These are phyloP conservation scores for Drosophila neotestacea DNA, from an alignment of 2,888 invertebrate species.

Conservation along the genomic window DNA sequence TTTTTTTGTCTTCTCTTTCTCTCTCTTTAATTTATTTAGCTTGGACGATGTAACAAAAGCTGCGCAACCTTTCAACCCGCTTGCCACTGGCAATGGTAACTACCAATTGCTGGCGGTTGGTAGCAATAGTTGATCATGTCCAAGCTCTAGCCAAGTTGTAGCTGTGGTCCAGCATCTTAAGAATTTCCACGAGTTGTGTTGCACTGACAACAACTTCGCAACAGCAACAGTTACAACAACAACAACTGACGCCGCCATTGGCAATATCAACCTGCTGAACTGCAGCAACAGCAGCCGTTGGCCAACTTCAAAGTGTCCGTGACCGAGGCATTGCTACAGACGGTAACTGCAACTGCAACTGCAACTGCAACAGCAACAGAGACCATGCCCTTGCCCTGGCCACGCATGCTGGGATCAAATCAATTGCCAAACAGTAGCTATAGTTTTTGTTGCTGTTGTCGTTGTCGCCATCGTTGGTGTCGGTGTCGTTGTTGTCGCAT, in stretches of 20 bases:
- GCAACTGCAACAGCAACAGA: conserved; percentile 18
- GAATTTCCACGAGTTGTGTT: conserved; percentile 82
- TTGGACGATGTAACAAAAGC: conserved; percentile 53
- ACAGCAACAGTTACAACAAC: conserved; percentile 36
- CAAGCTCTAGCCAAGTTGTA: conserved; percentile 37
- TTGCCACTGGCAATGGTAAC: conserved; percentile 15
- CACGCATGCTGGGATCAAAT: conserved; percentile 63
- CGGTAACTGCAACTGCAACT: not conserved
- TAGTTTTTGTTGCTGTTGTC: conserved; percentile 44
- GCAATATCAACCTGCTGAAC: conserved; percentile 78
- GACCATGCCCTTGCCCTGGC: conserved; percentile 53
- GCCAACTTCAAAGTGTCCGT: conserved; percentile 70
- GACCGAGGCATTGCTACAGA: conserved; percentile 11
- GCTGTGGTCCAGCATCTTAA: conserved; percentile 70
- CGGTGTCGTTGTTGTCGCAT: conserved; percentile 14
- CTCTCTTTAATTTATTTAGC: conserved; percentile 39
- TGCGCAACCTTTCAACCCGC: conserved; percentile 63
- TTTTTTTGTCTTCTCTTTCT: not conserved
- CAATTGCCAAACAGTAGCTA: conserved; percentile 73
- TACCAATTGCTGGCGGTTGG: conserved; percentile 47
- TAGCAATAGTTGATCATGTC: conserved; percentile 59
- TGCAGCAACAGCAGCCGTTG: conserved; percentile 40
- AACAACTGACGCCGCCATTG: conserved; percentile 46
- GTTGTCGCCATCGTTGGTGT: not conserved
- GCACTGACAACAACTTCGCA: conserved; percentile 55